Evolutionary conservation across 2,888 invertebrate species (phyloP), one percentile per base, ranked within the genome.

Genomic region (Synanthedon formicaeformis): DNA sequence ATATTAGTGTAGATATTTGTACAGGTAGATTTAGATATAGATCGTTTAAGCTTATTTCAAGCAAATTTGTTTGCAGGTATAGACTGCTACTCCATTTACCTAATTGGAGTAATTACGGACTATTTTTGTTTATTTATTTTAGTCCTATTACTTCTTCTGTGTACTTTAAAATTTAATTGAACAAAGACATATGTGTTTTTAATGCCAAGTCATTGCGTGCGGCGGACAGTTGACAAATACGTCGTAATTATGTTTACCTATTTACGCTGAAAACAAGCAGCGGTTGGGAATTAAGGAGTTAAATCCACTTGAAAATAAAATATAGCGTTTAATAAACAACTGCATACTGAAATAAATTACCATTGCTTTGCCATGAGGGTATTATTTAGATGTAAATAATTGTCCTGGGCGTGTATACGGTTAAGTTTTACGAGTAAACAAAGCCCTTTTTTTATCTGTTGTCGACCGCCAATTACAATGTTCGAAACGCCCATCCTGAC

Each of bases 401-500:
- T 58, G 58, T 55, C 52, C 55, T 56, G 66, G 65, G 65, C 64
- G 63, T 63, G 56, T 56, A n/a, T n/a, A 16, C 52, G 23, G 23
- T 51, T 41, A 45, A n/a, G 51, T 45, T 57, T 56, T 61, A 59
- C 45, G 62, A 59, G 65, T 66, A 68, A 66, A 68, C 64, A 68
- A 64, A 61, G 65, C 56, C 56, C 60, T 60, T 71, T 34, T 75
- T 76, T 77, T 77, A 73, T 75, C 71, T 67, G 62, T 60, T 68
- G 65, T 73, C 69, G 69, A 67, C 73, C 73, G 68, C 79, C 81
- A 81, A 81, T 82, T 81, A 80, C 71, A 63, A 69, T 62, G 63
- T 61, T 67, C 62, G 73, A 69, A 75, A 76, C 81, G 80, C 80
- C 81, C 76, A 66, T 61, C 58, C 73, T 79, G 83, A 84, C 84